Base-by-base conservation (phyloP, 1,140 invertebrate species). In the Heliconius hermathena region DNA sequence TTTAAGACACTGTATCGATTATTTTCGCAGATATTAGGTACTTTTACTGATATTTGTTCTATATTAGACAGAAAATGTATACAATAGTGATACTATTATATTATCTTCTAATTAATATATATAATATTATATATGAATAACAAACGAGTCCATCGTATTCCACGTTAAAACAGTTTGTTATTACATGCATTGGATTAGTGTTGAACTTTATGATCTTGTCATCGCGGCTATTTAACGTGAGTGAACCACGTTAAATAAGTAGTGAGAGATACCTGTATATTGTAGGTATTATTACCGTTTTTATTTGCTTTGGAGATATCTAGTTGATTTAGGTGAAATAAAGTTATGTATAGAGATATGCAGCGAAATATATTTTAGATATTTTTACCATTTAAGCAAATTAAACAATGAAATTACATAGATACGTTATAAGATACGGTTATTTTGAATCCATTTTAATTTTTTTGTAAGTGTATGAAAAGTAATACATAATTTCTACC, bases 151-250 rank as follows among this genome's bases (percentile, higher is more conserved):
- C 13, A 66, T 66, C 60, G 26, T 66, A 29, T 66, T 29, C 11
- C 60, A 18, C 11, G 60, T 66, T 66, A 66, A 66, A 66, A 66
- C 11, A 66, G 60, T 66, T 66, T 66, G 60, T 26, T 66, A 66
- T 26, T 18, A 66, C 60, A 66, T 26, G 60, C 60, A 18, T 66
- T 66, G 60, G 29, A 66, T 66, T 66, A 66, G 26, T 66, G 60
- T 66, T 29, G 22, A 29, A 66, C 26, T 16, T 66, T 66, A 66
- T 66, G 60, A 66, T 66, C 60, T 66, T 29, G 60, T 66, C 60
- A 66, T 29, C 60, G 26, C 60, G 60, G 33, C 33, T 36, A 36
- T 36, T 36, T 36, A 8, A 36, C 33, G 33, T 33, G 33, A 33
- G 33, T 33, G 33, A 33, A 33, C 33, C 33, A 33, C 60, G 60